Conservation (phyloP, 1,140 invertebrate genomes). For the Sogatella furcifera region DNA sequence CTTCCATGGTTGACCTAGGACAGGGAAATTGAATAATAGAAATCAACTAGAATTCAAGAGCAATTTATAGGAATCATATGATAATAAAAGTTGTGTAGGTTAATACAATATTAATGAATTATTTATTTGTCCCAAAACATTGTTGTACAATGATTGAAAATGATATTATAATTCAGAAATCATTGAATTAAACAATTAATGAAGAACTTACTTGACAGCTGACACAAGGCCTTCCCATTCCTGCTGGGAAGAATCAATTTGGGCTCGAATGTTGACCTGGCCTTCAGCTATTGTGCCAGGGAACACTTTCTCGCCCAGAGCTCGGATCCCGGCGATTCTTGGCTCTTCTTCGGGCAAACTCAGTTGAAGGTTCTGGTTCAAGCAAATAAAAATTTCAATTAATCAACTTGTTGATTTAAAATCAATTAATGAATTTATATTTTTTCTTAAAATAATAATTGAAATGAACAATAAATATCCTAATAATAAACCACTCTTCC, state of each 20-base stretch:
- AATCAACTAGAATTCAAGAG: too few relatives aligned
- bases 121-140: background rate
- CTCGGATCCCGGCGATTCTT: constrained; percentile 65
- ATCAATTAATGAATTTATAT: background rate
- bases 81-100: too few relatives aligned
- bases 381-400: background rate
- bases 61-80: too few relatives aligned
- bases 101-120: too few relatives aligned
- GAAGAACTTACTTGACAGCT: constrained; percentile 41
- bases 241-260: constrained; percentile 77
- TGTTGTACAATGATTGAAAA: too few relatives aligned
- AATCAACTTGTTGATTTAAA: too few relatives aligned
- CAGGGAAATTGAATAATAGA: background rate
- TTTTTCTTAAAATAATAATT: too few relatives aligned
- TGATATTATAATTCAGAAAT: too few relatives aligned
- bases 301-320: constrained; percentile 78
- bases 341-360: constrained; percentile 77
- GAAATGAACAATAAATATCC: too few relatives aligned
- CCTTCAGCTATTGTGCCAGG: constrained; percentile 77
- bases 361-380: constrained; percentile 53
- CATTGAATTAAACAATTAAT: background rate
- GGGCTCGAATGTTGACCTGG: constrained; percentile 71
- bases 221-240: constrained; percentile 80
- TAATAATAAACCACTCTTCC: too few relatives aligned
- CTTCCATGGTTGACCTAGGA: constrained; percentile 54